Evolutionary conservation across 1,140 invertebrate genomes (phyloP).

Genomic region (Ylistrum balloti): DNA sequence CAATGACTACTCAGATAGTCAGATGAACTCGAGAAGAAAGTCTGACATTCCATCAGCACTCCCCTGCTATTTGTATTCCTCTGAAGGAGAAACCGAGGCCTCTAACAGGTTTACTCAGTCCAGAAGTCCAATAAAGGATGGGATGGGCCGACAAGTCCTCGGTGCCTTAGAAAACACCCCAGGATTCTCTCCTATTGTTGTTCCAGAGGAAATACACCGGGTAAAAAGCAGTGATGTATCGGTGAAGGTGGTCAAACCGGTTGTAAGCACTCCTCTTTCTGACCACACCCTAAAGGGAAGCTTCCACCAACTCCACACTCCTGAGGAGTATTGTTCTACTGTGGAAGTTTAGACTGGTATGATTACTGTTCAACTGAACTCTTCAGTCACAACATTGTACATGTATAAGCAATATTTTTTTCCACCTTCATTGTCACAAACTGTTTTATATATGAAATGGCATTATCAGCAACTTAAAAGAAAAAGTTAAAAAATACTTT

Average conservation of each 20-base stretch:
- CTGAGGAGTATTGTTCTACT: background rate
- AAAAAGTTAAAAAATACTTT: too few relatives aligned
- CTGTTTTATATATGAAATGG: too few relatives aligned
- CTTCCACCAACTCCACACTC: background rate
- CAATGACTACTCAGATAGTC: background rate
- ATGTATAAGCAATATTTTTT: too few relatives aligned
- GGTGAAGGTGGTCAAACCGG: conserved; percentile 41
- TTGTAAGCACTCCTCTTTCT: conserved; percentile 57
- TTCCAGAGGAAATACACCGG: conserved; percentile 37
- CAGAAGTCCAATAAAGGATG: background rate
- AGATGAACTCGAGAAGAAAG: background rate
- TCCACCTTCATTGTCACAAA: too few relatives aligned
- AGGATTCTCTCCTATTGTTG: conserved; percentile 60
- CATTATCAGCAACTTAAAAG: too few relatives aligned
- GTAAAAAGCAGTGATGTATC: conserved; percentile 23
- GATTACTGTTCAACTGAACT: too few relatives aligned
- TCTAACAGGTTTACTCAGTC: background rate
- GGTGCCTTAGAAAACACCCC: conserved; percentile 66
- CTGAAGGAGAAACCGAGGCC: background rate
- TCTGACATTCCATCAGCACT: background rate
- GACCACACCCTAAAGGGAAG: background rate
- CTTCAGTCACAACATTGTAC: too few relatives aligned
- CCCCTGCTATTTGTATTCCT: background rate
- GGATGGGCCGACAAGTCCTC: conserved; percentile 54
- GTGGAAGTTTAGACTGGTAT: background rate